Evolutionary conservation across 2,113 vertebrate species (phyloP).

Genomic region (Choloepus hoffmanni): DNA sequence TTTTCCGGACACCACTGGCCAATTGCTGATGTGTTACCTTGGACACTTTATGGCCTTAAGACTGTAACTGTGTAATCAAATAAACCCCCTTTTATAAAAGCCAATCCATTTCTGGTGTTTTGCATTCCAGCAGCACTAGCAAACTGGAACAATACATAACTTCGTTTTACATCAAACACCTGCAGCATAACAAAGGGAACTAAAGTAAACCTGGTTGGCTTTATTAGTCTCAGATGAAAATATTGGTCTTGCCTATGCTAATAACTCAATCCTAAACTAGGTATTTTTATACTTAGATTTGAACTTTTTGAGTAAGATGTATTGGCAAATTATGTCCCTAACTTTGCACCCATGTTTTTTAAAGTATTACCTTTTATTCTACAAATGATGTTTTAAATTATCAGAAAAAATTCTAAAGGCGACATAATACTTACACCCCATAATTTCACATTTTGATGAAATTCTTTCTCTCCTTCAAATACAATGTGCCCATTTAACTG

Average conservation of each 20-base stretch:
- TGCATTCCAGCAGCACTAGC: no score
- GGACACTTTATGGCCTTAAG: no score
- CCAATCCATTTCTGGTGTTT: no score
- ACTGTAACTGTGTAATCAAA: no score
- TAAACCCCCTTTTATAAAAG: no score
- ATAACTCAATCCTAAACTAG: background rate
- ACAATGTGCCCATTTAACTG: constrained; percentile 95
- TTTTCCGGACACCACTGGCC: no score
- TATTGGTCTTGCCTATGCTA: background rate
- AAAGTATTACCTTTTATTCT: background rate
- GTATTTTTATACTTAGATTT: background rate
- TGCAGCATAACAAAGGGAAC: constrained; percentile 77
- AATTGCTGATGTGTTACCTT: no score
- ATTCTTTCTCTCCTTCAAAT: constrained; percentile 98
- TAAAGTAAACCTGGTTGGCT: background rate
- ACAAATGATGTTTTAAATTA: background rate
- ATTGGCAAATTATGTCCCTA: background rate
- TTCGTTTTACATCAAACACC: constrained; percentile 96
- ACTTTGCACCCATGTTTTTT: background rate
- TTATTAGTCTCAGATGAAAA: constrained; percentile 50
- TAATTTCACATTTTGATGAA: constrained; percentile 93
- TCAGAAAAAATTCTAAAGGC: background rate
- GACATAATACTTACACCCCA: constrained; percentile 95
- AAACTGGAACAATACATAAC: no score
- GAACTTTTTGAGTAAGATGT: background rate